Evolutionary conservation across 2,797 vertebrate species (phyloP).

Genomic region (Gymnoscopelus microlampas): DNA sequence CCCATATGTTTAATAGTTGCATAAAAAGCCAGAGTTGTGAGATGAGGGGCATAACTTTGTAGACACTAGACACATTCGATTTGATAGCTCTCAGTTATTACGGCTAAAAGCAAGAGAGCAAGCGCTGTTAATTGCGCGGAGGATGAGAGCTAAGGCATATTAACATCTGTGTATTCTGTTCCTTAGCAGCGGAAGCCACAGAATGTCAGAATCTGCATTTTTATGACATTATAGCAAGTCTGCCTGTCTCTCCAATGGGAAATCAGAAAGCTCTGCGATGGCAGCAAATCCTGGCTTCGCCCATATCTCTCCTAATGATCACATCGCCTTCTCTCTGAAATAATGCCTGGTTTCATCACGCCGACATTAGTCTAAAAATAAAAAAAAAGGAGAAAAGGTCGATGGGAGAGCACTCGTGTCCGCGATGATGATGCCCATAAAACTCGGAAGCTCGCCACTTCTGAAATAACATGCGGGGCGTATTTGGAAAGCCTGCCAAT

Average conservation of each 20-base stretch:
- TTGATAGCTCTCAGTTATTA: constrained; percentile 28
- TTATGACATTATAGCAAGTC: constrained; percentile 41
- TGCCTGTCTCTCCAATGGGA: constrained; percentile 34
- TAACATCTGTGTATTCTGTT: constrained; percentile 29
- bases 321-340: constrained; percentile 10
- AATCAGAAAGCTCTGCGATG: constrained; percentile 44
- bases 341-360: constrained; percentile 37
- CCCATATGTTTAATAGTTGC: neutral
- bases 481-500: constrained; percentile 28
- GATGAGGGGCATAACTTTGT: neutral
- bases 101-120: constrained; percentile 13
- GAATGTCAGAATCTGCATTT: constrained; percentile 63
- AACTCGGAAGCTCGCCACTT: neutral
- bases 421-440: constrained; percentile 2
- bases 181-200: constrained; percentile 26
- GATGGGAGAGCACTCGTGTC: neutral
- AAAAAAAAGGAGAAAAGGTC: constrained; percentile 21
- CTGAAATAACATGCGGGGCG: constrained; percentile 10
- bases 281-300: constrained; percentile 22
- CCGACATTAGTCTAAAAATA: constrained; percentile 26
- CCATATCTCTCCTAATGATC: constrained; percentile 30
- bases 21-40: neutral
- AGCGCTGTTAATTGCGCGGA: constrained; percentile 42
- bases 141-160: constrained; percentile 9
- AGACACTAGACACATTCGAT: constrained; percentile 9